A percentile compares a stretch with the other conserved stretches of the same genome.
Evolutionary conservation across 2,888 invertebrate genomes (phyloP).

Genomic region (Eurytoma adleriae): DNA sequence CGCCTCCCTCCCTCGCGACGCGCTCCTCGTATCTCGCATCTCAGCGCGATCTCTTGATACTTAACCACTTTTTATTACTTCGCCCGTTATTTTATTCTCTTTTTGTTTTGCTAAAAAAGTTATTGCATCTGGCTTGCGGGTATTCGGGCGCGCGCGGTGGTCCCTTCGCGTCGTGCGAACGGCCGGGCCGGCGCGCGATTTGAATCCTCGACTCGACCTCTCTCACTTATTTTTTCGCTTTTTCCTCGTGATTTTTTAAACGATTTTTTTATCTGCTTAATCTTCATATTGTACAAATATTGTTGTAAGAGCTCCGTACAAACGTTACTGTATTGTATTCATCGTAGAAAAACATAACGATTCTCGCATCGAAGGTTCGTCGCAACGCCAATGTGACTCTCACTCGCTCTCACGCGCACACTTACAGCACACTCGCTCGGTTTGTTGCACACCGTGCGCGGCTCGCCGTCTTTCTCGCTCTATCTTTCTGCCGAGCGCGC

Average conservation of each 20-base stretch:
- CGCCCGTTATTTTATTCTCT: not conserved
- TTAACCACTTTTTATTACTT: not conserved
- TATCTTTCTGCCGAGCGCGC: constrained; percentile 13
- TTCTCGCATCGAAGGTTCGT: constrained; percentile 64
- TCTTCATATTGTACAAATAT: constrained; percentile 74
- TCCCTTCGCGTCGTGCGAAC: constrained; percentile 59
- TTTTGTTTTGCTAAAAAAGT: constrained; percentile 69
- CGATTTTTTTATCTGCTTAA: constrained; percentile 21
- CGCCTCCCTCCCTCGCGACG: not conserved
- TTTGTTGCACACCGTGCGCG: not conserved
- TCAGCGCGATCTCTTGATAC: not conserved
- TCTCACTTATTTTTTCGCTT: not conserved
- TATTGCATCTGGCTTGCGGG: constrained; percentile 74
- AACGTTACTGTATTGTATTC: constrained; percentile 70
- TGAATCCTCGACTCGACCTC: constrained; percentile 1
- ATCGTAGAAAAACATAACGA: constrained; percentile 74
- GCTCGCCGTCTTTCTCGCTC: constrained; percentile 19
- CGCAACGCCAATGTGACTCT: constrained; percentile 21
- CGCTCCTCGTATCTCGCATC: not conserved
- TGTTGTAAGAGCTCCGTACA: constrained; percentile 75
- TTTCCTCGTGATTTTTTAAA: constrained; percentile 5
- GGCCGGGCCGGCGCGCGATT: constrained; percentile 24
- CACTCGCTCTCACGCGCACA: constrained; percentile 3
- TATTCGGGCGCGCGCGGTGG: constrained; percentile 72
- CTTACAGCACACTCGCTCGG: not conserved